Percentiles rank a stretch among this genome's conserved stretches.
Evolutionary conservation across 2,113 vertebrate species (phyloP).

Genomic region (Physeter macrocephalus): DNA sequence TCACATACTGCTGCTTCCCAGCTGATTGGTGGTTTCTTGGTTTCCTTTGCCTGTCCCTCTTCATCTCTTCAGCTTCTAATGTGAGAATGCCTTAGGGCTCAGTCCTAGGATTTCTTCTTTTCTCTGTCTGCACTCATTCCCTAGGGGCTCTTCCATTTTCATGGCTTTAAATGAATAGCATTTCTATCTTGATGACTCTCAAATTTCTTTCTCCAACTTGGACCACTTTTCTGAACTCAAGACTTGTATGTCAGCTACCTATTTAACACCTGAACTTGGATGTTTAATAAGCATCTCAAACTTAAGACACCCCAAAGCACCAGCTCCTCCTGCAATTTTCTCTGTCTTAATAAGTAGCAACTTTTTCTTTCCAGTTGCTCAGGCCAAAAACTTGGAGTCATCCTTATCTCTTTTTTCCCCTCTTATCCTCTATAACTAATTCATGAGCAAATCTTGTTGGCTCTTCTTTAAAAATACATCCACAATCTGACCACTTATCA

Average conservation of each 20-base stretch:
- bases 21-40: neutral
- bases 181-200: neutral
- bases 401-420: neutral
- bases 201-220: neutral
- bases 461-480: neutral
- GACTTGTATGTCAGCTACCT: neutral
- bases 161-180: neutral
- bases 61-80: neutral
- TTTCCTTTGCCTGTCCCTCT: neutral
- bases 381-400: neutral
- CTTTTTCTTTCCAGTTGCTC: neutral
- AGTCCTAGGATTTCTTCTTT: neutral
- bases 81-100: neutral
- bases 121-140: neutral
- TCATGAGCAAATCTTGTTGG: too few species aligned
- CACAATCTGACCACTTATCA: rapidly evolving
- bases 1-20: neutral
- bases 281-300: neutral
- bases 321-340: neutral
- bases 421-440: neutral
- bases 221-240: neutral
- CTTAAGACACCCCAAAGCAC: neutral
- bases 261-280: neutral
- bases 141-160: neutral
- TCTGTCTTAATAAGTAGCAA: neutral